These are phyloP conservation scores for Procavia capensis DNA, from an alignment of 2,113 vertebrate genomes.

Conservation along the genomic window DNA sequence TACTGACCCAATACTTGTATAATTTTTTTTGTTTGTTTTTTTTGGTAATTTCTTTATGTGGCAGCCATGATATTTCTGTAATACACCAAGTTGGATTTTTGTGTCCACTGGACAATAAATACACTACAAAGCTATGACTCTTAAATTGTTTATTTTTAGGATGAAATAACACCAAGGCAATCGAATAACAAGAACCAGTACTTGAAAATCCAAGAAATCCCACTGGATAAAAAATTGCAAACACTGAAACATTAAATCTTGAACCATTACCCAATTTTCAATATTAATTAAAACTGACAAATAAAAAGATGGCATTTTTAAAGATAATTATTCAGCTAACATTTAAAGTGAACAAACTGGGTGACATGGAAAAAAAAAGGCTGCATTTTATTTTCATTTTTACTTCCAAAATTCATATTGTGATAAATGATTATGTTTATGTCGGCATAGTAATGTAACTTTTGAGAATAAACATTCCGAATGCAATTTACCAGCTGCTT, in stretches of 20 bases:
- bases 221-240: conserved; percentile 21
- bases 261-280: conserved; percentile 42
- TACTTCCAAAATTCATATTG: conserved; percentile 73
- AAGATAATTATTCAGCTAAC: conserved; percentile 24
- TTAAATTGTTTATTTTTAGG: not conserved
- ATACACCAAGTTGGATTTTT: not conserved
- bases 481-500: conserved; percentile 83
- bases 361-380: conserved; percentile 52
- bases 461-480: conserved; percentile 83
- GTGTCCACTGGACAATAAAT: not conserved
- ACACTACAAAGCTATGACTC: not conserved
- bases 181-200: not conserved
- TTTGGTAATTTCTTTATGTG: not conserved
- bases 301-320: conserved; percentile 42
- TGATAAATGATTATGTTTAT: conserved; percentile 82
- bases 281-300: conserved; percentile 62
- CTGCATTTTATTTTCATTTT: conserved; percentile 69
- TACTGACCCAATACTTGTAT: not conserved
- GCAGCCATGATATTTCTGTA: not conserved
- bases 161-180: not conserved
- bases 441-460: conserved; percentile 76
- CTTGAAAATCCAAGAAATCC: not conserved
- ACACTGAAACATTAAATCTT: conserved; percentile 8
- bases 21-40: too few species aligned
- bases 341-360: conserved; percentile 41